These are phyloP conservation scores for Elaphurus davidianus DNA, from an alignment of 2,113 vertebrate species.

Conservation along the genomic window DNA sequence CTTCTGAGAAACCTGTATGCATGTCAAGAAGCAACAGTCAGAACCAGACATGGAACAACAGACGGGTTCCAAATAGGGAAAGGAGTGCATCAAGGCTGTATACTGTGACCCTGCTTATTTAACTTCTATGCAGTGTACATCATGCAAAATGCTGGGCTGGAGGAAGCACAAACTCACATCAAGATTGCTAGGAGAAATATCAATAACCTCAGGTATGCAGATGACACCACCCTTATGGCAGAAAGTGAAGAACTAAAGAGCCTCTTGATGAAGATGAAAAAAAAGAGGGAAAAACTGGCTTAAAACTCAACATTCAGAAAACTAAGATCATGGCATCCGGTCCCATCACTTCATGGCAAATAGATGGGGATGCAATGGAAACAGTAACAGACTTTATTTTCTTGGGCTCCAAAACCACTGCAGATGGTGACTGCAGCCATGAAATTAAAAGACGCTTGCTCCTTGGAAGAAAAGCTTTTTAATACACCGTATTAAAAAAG, in stretches of 20 bases:
- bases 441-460: background rate
- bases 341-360: background rate
- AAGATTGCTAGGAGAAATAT: background rate
- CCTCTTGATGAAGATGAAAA: background rate
- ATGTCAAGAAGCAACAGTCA: background rate
- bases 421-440: background rate
- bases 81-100: background rate
- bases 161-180: rapidly evolving
- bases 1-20: background rate
- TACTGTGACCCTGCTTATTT: background rate
- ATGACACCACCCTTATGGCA: background rate
- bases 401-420: background rate
- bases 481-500: background rate
- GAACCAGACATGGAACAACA: background rate
- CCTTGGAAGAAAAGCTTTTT: background rate
- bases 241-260: background rate
- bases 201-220: background rate
- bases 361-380: background rate
- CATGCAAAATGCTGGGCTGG: background rate
- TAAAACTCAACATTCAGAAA: background rate
- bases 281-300: background rate
- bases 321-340: background rate
- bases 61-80: background rate
- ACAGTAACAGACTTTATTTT: background rate
- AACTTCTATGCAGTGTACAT: background rate